Evolutionary conservation across 2,113 vertebrate species (phyloP).

Genomic region (Pithys albifrons): DNA sequence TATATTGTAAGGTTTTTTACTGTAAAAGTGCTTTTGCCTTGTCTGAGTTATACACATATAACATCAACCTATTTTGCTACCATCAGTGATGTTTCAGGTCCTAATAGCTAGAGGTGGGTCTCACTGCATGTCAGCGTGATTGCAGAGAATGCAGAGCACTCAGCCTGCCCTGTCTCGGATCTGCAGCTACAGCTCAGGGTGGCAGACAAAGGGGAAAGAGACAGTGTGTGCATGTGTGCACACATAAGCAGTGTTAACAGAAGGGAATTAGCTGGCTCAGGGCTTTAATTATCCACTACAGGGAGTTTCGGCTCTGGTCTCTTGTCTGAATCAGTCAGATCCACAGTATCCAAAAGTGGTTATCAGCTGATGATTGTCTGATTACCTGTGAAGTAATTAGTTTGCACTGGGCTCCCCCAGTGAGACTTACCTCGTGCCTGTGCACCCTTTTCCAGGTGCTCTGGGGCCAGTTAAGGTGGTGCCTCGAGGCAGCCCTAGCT

Average conservation of each 20-base stretch:
- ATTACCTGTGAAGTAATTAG: not conserved
- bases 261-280: constrained; percentile 1
- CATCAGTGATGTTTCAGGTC: not conserved
- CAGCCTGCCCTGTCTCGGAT: not conserved
- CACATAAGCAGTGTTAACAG: not conserved
- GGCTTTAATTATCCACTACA: not conserved
- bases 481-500: not conserved
- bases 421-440: not conserved
- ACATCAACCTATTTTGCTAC: not conserved
- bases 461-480: not conserved
- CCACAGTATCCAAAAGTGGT: not conserved
- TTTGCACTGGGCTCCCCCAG: not conserved
- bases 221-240: not conserved
- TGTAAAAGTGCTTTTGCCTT: not conserved
- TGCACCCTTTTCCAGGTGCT: not conserved
- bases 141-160: not conserved
- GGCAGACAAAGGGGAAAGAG: not conserved
- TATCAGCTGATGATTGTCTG: not conserved
- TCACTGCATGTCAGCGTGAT: not conserved
- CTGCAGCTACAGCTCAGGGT: not conserved
- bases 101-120: not conserved
- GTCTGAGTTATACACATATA: not conserved
- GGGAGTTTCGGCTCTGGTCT: not conserved
- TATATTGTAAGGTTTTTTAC: not conserved
- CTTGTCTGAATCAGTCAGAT: not conserved